These are phyloP conservation scores for Diplosoma virens DNA, from an alignment of 23 tunicate species.

Conservation along the genomic window DNA sequence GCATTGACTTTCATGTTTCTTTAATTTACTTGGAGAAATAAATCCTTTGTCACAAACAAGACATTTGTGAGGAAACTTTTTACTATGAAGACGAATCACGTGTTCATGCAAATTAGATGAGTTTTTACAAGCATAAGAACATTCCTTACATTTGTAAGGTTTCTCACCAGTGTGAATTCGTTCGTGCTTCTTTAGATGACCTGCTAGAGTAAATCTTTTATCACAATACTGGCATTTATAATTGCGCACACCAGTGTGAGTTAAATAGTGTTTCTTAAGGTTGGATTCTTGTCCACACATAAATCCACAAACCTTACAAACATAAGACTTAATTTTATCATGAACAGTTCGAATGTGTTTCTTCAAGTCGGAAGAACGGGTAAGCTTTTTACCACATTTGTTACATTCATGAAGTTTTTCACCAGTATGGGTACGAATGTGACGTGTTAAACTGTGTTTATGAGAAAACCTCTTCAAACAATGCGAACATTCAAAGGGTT, in stretches of 20 bases:
- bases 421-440: slow-evolving; percentile 45
- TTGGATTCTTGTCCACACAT: slow-evolving; percentile 13
- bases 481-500: slow-evolving; percentile 31
- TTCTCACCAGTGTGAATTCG: slow-evolving; percentile 22
- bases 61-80: slow-evolving; percentile 36
- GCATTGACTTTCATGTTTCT: slow-evolving; percentile 31
- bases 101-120: slow-evolving; percentile 20
- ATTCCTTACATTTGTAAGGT: slow-evolving; percentile 35
- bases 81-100: slow-evolving; percentile 25
- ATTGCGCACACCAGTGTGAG: slow-evolving; percentile 47
- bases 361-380: slow-evolving; percentile 3
- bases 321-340: slow-evolving; percentile 25
- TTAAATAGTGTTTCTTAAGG: slow-evolving; percentile 29
- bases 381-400: slow-evolving; percentile 48
- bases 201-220: slow-evolving; percentile 19
- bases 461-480: slow-evolving; percentile 38
- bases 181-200: slow-evolving; percentile 25
- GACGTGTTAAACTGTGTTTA: slow-evolving; percentile 2
- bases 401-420: slow-evolving; percentile 25
- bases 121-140: slow-evolving; percentile 13
- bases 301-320: slow-evolving; percentile 48
- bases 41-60: slow-evolving; percentile 40
- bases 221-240: slow-evolving; percentile 41
- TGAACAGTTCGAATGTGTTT: slow-evolving; percentile 47
- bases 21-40: background rate